Base-by-base conservation (phyloP, 2,113 vertebrate genomes). In the Rousettus leschenaultii region DNA sequence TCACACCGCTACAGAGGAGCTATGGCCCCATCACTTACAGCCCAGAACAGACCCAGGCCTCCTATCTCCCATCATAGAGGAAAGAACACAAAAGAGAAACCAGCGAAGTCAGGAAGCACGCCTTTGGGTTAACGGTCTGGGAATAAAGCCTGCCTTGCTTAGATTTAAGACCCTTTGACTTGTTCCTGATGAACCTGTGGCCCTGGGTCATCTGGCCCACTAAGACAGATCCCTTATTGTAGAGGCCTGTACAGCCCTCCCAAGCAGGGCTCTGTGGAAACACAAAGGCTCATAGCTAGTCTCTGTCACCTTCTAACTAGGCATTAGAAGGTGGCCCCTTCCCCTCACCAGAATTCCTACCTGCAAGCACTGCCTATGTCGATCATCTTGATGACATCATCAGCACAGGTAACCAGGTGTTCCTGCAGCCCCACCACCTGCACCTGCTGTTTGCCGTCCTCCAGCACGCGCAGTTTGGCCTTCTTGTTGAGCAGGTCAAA, bases 401-500 rank as follows among this genome's bases (percentile, higher is more conserved):
- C 99, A 28, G 99, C 98, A 30, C 97, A 98, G 68, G 91, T 92
- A 21, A 99, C 99, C 14, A 97, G 96, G 78, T 97, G 98, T 95
- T 99, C 99, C 97, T 99, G 98, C 30, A 99, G 98, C 24, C 99
- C 99, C 53, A 99, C 99, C 0, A 99, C 99, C 98, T 99, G 99
- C 59, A 99, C 99, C 97, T 99, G 99, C 97, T 99, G 99, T 68
- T 99, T 99, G 65, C 99, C 99, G 15, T 99, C 99, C 95, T 99
- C 99, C 88, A 99, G 96, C n/a, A 99, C 99, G 0, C 99, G 99
- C 55, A 99, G 98, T 96, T 99, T 99, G 92, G 99, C 95, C 96
- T 99, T 99, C 95, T 99, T 99, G 98, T 99, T 99, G 95, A 99
- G 98, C 89, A 99, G 98, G 95, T 99, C 99, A 91, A 99, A 99